phyloP scores from a whole-genome alignment of 2,888 invertebrate genomes.

The Maniola hyperantus region DNA sequence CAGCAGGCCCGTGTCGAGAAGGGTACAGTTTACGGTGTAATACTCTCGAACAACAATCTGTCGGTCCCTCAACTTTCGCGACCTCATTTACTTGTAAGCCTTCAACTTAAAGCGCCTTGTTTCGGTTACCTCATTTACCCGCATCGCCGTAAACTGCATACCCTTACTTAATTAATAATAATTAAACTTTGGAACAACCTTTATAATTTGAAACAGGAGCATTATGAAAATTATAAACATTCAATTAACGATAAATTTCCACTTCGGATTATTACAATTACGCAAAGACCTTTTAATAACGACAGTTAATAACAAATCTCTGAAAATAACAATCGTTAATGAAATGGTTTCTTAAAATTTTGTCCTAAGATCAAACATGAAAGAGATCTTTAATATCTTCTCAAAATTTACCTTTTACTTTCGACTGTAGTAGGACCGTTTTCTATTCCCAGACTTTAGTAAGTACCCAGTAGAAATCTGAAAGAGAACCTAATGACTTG shows the following conservation, averaged over 20 bases:
- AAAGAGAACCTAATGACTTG: background rate
- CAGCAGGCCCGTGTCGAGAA: conserved; percentile 16
- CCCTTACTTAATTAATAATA: background rate
- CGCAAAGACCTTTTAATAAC: no score
- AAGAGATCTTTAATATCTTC: background rate
- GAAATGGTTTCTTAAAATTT: conserved; percentile 6
- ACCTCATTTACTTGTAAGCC: conserved; percentile 16
- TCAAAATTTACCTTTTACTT: conserved; percentile 1
- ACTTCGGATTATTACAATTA: background rate
- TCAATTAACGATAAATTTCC: conserved; percentile 7
- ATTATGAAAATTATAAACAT: background rate
- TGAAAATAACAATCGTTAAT: background rate
- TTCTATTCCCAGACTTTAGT: no score
- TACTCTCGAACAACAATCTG: conserved; percentile 1
- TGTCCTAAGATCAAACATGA: background rate
- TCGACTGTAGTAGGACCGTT: no score
- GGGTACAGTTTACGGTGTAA: background rate
- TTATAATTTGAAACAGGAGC: background rate
- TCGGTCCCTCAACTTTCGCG: conserved; percentile 15
- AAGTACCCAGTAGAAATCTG: background rate
- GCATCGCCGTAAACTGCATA: background rate
- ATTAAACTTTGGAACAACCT: background rate
- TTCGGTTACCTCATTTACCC: conserved; percentile 4
- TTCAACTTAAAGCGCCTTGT: no score
- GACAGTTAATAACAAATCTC: conserved; percentile 7